phyloP scores from a whole-genome alignment of 1,140 invertebrate genomes.

The Lamellibrachia luymesi region DNA sequence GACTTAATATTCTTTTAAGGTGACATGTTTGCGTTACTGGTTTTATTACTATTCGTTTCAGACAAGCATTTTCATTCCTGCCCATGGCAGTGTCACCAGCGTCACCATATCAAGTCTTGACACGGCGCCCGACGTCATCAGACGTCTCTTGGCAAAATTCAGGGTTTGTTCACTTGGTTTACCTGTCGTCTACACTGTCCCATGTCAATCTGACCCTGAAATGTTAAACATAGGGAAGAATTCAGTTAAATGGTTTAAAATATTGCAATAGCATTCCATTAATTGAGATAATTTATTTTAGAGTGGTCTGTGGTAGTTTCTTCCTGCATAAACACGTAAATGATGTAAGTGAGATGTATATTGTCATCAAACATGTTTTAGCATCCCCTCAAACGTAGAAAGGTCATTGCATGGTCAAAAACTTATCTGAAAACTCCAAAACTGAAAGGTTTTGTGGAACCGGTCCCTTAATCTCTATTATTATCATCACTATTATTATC shows the following conservation, averaged over 20 bases:
- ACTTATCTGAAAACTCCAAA: too few species aligned
- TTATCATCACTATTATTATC: too few species aligned
- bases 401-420: too few species aligned
- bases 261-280: too few species aligned
- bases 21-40: background rate
- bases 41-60: constrained; percentile 31
- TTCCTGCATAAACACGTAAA: too few species aligned
- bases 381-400: too few species aligned
- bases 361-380: too few species aligned
- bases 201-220: background rate
- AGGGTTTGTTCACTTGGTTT: constrained; percentile 61
- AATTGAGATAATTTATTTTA: background rate
- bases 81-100: constrained; percentile 79
- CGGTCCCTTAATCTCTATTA: too few species aligned
- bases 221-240: background rate
- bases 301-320: constrained; percentile 16
- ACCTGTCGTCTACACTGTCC: background rate
- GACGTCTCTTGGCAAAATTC: constrained; percentile 82
- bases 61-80: constrained; percentile 83
- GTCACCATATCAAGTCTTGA: constrained; percentile 82
- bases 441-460: too few species aligned
- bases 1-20: background rate
- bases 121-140: constrained; percentile 78
- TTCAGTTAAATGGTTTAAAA: too few species aligned
- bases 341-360: too few species aligned